Percentiles rank a stretch among this genome's conserved stretches.
phyloP scores from a whole-genome alignment of 2,888 invertebrate genomes.

The Aphidius colemani region DNA sequence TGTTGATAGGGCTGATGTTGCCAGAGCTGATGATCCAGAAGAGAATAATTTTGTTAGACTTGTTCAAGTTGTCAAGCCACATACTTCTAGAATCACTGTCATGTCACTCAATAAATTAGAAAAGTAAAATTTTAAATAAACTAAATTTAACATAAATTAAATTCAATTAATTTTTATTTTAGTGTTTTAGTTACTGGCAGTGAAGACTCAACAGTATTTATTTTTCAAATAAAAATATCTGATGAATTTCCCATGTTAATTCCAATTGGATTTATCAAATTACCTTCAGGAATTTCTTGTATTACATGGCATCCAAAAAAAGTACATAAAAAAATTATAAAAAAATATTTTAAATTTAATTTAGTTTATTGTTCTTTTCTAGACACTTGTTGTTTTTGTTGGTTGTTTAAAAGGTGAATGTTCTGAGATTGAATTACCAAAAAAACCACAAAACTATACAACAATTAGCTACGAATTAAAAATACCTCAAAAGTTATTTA shows the following conservation, averaged over 20 bases:
- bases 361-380: constrained; percentile 29
- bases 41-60: constrained; percentile 41
- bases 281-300: constrained; percentile 68
- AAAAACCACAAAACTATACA: constrained; percentile 43
- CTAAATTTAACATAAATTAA: too few relatives aligned
- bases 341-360: too few relatives aligned
- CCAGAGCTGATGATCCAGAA: constrained; percentile 24
- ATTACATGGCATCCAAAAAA: constrained; percentile 71
- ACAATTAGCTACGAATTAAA: too few relatives aligned
- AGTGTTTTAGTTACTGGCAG: constrained; percentile 71
- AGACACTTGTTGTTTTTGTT: constrained; percentile 61
- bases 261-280: constrained; percentile 72
- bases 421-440: constrained; percentile 62
- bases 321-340: constrained; percentile 49
- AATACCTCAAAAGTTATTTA: constrained; percentile 43
- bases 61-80: constrained; percentile 66
- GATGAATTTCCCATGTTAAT: constrained; percentile 61
- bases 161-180: constrained; percentile 12
- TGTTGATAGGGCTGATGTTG: constrained; percentile 29
- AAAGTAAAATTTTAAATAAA: too few relatives aligned
- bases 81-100: constrained; percentile 67
- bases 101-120: constrained; percentile 64
- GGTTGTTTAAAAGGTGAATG: constrained; percentile 66
- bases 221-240: constrained; percentile 62
- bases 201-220: constrained; percentile 72